Conservation (phyloP, 2,113 vertebrate species). For the Paratilapia polleni region DNA sequence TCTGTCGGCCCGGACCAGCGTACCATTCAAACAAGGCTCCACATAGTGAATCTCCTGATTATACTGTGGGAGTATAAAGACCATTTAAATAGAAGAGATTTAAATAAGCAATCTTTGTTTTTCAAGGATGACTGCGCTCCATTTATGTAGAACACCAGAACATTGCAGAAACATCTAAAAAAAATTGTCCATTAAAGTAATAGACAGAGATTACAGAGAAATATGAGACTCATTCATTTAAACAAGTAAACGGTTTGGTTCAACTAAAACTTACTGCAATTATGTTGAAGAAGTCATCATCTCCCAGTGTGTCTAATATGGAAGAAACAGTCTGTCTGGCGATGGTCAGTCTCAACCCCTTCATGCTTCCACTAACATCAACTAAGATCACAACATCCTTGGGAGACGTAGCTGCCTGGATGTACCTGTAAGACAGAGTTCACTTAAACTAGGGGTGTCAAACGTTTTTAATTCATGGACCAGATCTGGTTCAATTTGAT, state of each 20-base stretch:
- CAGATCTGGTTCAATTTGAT: not conserved
- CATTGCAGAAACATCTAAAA: slow-evolving; percentile 4
- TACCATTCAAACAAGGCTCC: slow-evolving; percentile 96
- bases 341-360: slow-evolving; percentile 95
- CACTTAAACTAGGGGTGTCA: not conserved
- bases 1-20: slow-evolving; percentile 94
- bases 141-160: not conserved
- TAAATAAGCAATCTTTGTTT: not conserved
- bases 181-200: not conserved
- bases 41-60: slow-evolving; percentile 97
- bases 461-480: not conserved
- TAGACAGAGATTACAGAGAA: not conserved
- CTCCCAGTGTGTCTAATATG: slow-evolving; percentile 97
- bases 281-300: slow-evolving; percentile 99
- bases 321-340: slow-evolving; percentile 97
- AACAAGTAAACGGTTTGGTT: slow-evolving; percentile 48
- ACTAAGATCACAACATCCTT: slow-evolving; percentile 98
- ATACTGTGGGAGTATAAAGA: slow-evolving; percentile 83
- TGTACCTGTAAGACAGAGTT: slow-evolving; percentile 86
- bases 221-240: not conserved
- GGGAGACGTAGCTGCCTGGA: slow-evolving; percentile 97
- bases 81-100: not conserved
- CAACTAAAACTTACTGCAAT: slow-evolving; percentile 84
- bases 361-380: slow-evolving; percentile 98
- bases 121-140: not conserved